phyloP scores from a whole-genome alignment of 2,113 vertebrate genomes.

The Trinectes maculatus region DNA sequence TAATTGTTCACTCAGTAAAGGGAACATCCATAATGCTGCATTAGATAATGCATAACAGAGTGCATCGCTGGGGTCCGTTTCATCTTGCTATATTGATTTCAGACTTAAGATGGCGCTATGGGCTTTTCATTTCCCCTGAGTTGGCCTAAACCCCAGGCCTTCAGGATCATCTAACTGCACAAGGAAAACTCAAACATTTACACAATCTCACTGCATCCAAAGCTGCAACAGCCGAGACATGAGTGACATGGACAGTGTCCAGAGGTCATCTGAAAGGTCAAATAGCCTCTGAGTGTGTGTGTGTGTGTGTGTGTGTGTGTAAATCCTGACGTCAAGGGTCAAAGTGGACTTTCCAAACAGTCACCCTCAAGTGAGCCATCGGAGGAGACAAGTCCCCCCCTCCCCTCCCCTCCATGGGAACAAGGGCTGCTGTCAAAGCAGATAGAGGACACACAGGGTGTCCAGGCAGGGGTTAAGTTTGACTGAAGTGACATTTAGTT shows the following conservation, averaged over 20 bases:
- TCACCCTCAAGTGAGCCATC: constrained; percentile 60
- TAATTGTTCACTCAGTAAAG: too few species aligned
- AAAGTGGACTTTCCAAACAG: constrained; percentile 69
- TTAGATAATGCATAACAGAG: too few species aligned
- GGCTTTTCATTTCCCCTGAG: not conserved
- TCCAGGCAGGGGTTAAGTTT: constrained; percentile 31
- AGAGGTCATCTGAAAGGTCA: constrained; percentile 52
- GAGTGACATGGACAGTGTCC: constrained; percentile 56
- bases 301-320: not conserved
- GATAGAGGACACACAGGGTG: constrained; percentile 35
- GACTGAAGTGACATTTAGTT: constrained; percentile 30
- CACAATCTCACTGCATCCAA: not conserved
- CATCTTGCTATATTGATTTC: not conserved
- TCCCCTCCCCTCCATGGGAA: constrained; percentile 35
- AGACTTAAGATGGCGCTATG: constrained; percentile 36
- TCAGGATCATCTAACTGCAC: not conserved
- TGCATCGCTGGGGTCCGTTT: too few species aligned
- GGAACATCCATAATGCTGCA: too few species aligned
- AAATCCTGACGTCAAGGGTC: constrained; percentile 52
- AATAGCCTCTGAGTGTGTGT: constrained; percentile 23
- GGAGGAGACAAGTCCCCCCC: constrained; percentile 44
- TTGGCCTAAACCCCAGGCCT: not conserved
- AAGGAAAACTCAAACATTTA: not conserved
- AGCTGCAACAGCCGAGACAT: not conserved
- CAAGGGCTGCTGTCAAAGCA: constrained; percentile 60